Evolutionary conservation across 2,797 vertebrate species (phyloP).

Genomic region (Cyprinodon diabolis): DNA sequence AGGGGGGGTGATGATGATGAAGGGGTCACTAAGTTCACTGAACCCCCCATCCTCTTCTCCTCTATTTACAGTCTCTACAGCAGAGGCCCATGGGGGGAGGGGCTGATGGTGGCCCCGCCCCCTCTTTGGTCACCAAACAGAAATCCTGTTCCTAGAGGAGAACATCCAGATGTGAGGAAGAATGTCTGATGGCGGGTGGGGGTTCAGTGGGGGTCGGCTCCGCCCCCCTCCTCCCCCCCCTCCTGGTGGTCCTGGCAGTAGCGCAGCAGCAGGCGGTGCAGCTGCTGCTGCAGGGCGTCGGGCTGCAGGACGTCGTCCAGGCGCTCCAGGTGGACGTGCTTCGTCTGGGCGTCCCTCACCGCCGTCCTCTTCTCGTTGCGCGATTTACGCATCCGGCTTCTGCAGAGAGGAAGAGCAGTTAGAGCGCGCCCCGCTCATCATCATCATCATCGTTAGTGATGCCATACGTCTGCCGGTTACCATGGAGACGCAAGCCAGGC

Average conservation of each 20-base stretch:
- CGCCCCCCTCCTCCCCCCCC: conserved; percentile 49
- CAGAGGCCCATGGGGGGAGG: no score
- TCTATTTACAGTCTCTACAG: no score
- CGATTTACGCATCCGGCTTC: conserved; percentile 91
- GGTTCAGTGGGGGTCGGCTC: conserved; percentile 52
- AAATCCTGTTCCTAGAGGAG: conserved; percentile 27
- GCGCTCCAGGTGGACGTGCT: conserved; percentile 87
- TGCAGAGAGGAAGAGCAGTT: conserved; percentile 42
- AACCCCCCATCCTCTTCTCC: no score
- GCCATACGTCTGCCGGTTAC: no score
- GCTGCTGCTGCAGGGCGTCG: conserved; percentile 89
- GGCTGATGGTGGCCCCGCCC: no score
- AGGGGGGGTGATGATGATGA: no score
- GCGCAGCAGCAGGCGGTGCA: conserved; percentile 88
- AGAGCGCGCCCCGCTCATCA: no score
- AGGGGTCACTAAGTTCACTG: no score
- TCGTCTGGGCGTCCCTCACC: conserved; percentile 89
- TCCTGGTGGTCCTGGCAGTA: conserved; percentile 81
- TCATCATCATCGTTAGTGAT: no score
- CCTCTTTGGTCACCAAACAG: conserved; percentile 15
- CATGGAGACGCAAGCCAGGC: no score
- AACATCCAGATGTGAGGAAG: conserved; percentile 23
- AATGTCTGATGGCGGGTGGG: background rate
- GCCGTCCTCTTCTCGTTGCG: conserved; percentile 92
- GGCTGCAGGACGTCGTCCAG: conserved; percentile 87